Percentiles rank a stretch among this genome's conserved stretches.
Evolutionary conservation across 2,888 invertebrate species (phyloP).

Genomic region (Oegoconia quadripuncta): DNA sequence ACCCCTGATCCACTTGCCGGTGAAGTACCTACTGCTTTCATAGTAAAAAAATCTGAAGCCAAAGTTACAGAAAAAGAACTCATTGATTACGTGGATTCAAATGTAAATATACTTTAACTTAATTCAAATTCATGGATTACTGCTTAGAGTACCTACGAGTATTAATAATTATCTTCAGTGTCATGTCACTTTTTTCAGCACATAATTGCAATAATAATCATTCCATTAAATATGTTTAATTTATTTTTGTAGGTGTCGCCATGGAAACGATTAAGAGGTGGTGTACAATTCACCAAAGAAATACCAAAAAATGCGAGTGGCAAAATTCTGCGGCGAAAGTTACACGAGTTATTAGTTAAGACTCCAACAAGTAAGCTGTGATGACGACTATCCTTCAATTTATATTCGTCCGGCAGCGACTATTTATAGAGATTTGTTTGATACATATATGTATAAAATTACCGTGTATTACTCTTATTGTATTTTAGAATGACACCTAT

Average conservation of each 20-base stretch:
- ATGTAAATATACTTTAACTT: constrained; percentile 27
- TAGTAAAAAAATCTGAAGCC: constrained; percentile 39
- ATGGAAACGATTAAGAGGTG: constrained; percentile 85
- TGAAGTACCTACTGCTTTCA: constrained; percentile 56
- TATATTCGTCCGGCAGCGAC: not conserved
- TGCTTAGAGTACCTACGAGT: not conserved
- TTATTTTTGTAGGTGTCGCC: constrained; percentile 69
- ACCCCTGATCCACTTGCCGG: constrained; percentile 45
- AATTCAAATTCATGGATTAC: not conserved
- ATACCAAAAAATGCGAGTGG: constrained; percentile 88
- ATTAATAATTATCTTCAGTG: no score
- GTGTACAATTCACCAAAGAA: constrained; percentile 83
- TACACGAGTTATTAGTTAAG: constrained; percentile 46
- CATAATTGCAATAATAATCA: no score
- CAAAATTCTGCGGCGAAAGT: constrained; percentile 83
- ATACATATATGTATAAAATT: not conserved
- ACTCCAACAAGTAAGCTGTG: constrained; percentile 34
- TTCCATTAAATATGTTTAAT: no score
- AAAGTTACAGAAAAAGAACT: constrained; percentile 45
- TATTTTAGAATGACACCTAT: no score
- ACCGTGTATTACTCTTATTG: no score
- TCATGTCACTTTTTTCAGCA: no score
- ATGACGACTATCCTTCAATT: constrained; percentile 5
- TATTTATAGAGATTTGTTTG: not conserved
- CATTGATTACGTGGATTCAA: constrained; percentile 40